Conservation (phyloP, 2,888 invertebrate species). For the Caenorhabditis doughertyi region DNA sequence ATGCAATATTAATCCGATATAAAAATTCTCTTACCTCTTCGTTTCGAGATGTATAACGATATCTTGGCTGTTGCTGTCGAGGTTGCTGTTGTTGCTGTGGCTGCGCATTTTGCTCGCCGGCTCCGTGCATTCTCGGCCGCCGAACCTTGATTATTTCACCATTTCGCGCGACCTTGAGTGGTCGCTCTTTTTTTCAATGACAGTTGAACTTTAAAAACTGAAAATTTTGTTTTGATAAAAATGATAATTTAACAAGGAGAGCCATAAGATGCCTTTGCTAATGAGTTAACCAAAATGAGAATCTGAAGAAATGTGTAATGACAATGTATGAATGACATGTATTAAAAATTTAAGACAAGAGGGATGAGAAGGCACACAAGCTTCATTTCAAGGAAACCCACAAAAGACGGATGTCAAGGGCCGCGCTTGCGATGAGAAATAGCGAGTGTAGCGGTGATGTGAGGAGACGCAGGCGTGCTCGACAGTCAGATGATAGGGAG, state of each 20-base stretch:
- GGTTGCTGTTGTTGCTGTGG: conserved; percentile 23
- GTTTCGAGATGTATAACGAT: conserved; percentile 11
- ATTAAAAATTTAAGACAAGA: conserved; percentile 45
- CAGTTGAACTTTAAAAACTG: conserved; percentile 11
- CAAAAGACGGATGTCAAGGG: conserved; percentile 63
- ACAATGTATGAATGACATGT: conserved; percentile 11
- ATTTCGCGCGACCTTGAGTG: conserved; percentile 49
- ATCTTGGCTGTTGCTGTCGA: no score
- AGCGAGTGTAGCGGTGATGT: conserved; percentile 26
- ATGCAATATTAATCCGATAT: background rate
- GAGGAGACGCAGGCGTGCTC: conserved; percentile 48
- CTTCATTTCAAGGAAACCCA: conserved; percentile 60
- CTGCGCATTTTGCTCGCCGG: conserved; percentile 37
- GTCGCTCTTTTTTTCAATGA: conserved; percentile 17
- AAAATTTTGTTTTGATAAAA: background rate
- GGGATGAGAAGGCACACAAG: conserved; percentile 57
- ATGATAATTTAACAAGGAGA: background rate
- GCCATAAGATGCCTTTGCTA: background rate
- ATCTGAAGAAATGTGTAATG: background rate
- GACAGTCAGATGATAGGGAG: conserved; percentile 37
- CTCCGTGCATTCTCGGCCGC: conserved; percentile 52
- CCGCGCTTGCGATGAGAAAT: conserved; percentile 45
- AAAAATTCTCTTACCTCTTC: conserved; percentile 24
- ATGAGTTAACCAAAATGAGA: no score
- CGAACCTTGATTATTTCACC: conserved; percentile 44